Evolutionary conservation across 1,140 invertebrate genomes (phyloP).

Genomic region (Drosophila pectinifera): DNA sequence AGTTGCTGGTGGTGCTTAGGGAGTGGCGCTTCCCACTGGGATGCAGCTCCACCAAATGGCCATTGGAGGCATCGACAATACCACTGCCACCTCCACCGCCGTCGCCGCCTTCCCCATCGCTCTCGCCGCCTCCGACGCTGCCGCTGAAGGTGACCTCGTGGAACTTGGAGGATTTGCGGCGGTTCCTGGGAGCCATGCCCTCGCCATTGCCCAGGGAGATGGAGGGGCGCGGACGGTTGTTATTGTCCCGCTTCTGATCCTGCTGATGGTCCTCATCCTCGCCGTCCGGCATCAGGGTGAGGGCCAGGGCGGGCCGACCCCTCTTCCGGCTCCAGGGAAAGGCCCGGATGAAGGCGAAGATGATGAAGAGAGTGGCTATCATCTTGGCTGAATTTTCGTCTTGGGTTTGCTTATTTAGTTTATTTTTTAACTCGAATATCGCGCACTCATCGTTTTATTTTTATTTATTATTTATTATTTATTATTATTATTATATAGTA

Average conservation of each 20-base stretch:
- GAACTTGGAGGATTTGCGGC: conserved; percentile 77
- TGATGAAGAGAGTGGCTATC: conserved; percentile 84
- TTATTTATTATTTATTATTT: no score
- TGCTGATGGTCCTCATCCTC: conserved; percentile 13
- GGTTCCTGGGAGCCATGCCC: conserved; percentile 32
- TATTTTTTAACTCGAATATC: conserved; percentile 13
- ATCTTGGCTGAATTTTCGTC: conserved; percentile 39
- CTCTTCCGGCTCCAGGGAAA: conserved; percentile 79
- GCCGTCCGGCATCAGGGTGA: conserved; percentile 47
- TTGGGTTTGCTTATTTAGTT: background rate
- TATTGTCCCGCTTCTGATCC: conserved; percentile 54
- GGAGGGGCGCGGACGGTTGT: conserved; percentile 55
- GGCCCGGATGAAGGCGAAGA: conserved; percentile 84
- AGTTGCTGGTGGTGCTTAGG: conserved; percentile 65
- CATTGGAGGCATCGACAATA: conserved; percentile 2
- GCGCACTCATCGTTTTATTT: conserved; percentile 22
- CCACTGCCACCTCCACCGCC: background rate
- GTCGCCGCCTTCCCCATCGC: conserved; percentile 52
- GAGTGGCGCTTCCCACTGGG: conserved; percentile 54
- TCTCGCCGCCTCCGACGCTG: conserved; percentile 78
- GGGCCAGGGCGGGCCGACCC: conserved; percentile 48
- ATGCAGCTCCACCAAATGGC: background rate
- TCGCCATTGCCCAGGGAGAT: conserved; percentile 60
- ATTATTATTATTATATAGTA: no score
- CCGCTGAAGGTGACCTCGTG: conserved; percentile 82